Conservation (phyloP, 2,797 vertebrate genomes). For the Myotis findleyi region DNA sequence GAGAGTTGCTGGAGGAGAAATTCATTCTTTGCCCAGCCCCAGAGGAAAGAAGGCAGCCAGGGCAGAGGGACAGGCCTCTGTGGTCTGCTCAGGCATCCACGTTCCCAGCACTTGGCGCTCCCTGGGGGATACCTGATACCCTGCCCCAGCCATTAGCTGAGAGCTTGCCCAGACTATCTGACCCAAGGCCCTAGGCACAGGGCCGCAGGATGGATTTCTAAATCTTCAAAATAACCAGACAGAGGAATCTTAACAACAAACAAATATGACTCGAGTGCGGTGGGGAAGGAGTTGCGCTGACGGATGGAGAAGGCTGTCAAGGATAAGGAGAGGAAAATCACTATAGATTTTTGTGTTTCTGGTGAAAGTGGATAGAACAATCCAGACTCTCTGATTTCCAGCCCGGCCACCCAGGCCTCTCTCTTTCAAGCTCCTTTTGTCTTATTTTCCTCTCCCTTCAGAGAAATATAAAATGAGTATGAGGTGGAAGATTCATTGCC, state of each 20-base stretch:
- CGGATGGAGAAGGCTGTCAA: not conserved
- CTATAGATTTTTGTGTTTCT: not conserved
- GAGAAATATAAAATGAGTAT: constrained; percentile 47
- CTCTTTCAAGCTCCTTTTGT: constrained; percentile 26
- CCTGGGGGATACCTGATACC: constrained; percentile 35
- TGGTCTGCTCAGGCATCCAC: not conserved
- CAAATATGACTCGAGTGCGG: not conserved
- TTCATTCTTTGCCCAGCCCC: not conserved
- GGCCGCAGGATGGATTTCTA: not conserved
- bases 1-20: constrained; percentile 16
- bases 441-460: not conserved
- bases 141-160: not conserved
- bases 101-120: not conserved
- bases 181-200: constrained; percentile 8
- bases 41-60: not conserved
- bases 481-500: not conserved
- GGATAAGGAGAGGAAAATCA: not conserved
- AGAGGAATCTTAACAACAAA: constrained; percentile 15
- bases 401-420: not conserved
- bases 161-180: constrained; percentile 4
- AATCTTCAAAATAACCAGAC: constrained; percentile 61
- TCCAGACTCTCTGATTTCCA: not conserved
- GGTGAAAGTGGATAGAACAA: not conserved
- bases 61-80: not conserved
- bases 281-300: not conserved